A percentile compares a stretch with the other conserved stretches of the same genome.
Evolutionary conservation across 2,113 vertebrate species (phyloP).

Genomic region (Ivindomyrus marchei): DNA sequence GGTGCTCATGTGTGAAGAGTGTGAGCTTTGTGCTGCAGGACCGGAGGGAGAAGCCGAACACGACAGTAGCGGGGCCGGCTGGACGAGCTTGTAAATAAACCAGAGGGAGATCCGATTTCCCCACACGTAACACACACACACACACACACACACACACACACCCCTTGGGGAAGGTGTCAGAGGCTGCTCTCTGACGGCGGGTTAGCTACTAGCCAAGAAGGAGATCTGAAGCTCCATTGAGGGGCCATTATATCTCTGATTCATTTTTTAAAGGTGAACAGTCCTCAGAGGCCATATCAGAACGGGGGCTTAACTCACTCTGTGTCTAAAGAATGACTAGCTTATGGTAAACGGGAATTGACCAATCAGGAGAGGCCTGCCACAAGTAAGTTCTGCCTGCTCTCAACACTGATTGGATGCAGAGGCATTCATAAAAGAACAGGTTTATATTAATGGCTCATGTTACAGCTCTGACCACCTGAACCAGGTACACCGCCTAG

Average conservation of each 20-base stretch:
- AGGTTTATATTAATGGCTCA: neutral
- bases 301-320: neutral
- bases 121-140: neutral
- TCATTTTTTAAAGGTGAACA: neutral
- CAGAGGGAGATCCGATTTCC: slow-evolving; percentile 12
- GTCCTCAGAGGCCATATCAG: neutral
- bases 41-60: neutral
- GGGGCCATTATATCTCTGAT: neutral
- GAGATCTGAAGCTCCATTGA: neutral
- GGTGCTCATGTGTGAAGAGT: neutral
- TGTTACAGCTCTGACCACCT: neutral
- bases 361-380: neutral
- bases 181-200: neutral
- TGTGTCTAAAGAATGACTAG: neutral
- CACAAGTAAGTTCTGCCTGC: neutral
- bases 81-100: slow-evolving; percentile 16
- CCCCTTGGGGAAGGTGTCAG: neutral
- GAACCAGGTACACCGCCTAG: neutral
- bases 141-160: neutral
- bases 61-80: neutral
- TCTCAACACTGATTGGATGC: neutral
- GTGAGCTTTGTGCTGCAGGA: neutral
- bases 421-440: neutral
- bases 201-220: neutral
- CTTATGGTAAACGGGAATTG: neutral